A percentile compares a stretch with the other conserved stretches of the same genome.
Conservation (phyloP, 2,888 invertebrate species). For the Caenorhabditis panamensis region DNA sequence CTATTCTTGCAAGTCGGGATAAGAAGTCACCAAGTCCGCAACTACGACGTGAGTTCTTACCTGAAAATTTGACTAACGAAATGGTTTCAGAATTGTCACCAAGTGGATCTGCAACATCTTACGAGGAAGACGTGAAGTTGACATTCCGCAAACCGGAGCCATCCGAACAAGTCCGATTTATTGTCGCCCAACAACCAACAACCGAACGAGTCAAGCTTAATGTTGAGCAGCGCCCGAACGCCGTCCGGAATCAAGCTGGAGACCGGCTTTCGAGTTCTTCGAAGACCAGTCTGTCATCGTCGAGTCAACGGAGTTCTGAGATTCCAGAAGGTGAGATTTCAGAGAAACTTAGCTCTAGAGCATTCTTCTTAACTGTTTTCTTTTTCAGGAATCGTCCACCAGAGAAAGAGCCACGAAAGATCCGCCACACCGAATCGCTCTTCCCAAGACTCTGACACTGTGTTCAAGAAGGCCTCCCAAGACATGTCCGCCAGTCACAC, state of each 20-base stretch:
- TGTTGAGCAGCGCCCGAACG: constrained; percentile 2
- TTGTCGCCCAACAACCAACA: constrained; percentile 31
- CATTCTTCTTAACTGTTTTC: not conserved
- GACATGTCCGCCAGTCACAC: constrained; percentile 41
- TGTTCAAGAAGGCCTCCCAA: constrained; percentile 38
- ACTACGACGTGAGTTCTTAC: constrained; percentile 29
- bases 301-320: not conserved
- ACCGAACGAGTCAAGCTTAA: not conserved
- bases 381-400: not conserved
- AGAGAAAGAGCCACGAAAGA: constrained; percentile 16
- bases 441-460: constrained; percentile 20
- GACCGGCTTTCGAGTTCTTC: not conserved
- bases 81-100: constrained; percentile 31
- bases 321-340: constrained; percentile 8
- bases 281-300: not conserved
- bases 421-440: constrained; percentile 8
- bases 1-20: constrained; percentile 35
- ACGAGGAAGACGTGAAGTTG: constrained; percentile 26
- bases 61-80: not conserved
- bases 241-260: not conserved
- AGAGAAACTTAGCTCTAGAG: not conserved
- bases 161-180: constrained; percentile 26
- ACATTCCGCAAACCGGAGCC: constrained; percentile 42
- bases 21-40: constrained; percentile 32
- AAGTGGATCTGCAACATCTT: not conserved